Evolutionary conservation across 2,113 vertebrate genomes (phyloP).

Genomic region (Anoplopoma fimbria): DNA sequence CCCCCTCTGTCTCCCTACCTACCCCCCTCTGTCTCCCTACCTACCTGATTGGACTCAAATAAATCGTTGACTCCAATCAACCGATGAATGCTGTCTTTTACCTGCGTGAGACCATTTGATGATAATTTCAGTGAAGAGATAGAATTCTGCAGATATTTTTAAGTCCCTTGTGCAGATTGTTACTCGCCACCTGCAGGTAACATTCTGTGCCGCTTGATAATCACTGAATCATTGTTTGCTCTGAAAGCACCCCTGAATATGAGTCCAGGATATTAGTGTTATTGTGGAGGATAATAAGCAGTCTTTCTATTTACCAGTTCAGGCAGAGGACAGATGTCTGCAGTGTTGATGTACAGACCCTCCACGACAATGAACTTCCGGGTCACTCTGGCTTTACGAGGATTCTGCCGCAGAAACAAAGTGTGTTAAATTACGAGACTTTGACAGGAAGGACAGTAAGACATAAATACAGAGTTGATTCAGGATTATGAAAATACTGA

Average conservation of each 20-base stretch:
- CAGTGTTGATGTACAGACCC: conserved; percentile 95
- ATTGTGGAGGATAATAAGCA: neutral
- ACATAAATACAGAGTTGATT: neutral
- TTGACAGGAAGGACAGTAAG: neutral
- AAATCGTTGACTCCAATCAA: too few relatives aligned
- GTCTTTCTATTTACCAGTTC: conserved; percentile 86
- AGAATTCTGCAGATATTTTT: too few relatives aligned
- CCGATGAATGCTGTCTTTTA: too few relatives aligned
- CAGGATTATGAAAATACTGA: neutral
- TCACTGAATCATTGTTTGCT: neutral
- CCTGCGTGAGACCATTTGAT: too few relatives aligned
- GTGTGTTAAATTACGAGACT: neutral
- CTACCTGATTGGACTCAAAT: too few relatives aligned
- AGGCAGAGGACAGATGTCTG: conserved; percentile 93
- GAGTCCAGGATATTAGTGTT: neutral
- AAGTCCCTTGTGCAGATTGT: too few relatives aligned
- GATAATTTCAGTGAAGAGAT: too few relatives aligned
- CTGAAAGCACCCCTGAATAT: neutral
- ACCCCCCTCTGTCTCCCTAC: too few relatives aligned
- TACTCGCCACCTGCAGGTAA: too few relatives aligned
- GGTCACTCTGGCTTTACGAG: conserved; percentile 95
- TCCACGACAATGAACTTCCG: conserved; percentile 94
- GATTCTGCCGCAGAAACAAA: conserved; percentile 86
- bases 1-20: too few relatives aligned
- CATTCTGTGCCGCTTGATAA: too few relatives aligned